phyloP scores from a whole-genome alignment of 2,797 vertebrate genomes.

The Neosilurus mollespiculum region DNA sequence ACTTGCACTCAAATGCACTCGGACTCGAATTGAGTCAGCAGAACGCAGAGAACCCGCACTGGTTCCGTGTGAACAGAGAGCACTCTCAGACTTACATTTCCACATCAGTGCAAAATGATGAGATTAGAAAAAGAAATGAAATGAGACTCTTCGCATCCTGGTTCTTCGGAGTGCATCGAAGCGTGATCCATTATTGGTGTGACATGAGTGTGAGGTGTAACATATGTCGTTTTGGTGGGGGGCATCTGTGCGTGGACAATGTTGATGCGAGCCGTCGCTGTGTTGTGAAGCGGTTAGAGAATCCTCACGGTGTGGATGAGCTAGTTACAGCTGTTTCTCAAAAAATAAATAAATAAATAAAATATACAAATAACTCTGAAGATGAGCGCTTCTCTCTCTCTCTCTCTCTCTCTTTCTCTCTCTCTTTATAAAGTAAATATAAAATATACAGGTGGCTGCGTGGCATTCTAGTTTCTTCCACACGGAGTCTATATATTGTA shows the following conservation, averaged over 20 bases:
- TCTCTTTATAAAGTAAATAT: background rate
- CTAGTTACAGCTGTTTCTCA: slow-evolving; percentile 11
- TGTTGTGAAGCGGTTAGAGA: slow-evolving; percentile 9
- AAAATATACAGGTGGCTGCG: background rate
- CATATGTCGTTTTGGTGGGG: slow-evolving; percentile 15
- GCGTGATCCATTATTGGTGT: background rate
- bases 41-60: background rate
- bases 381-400: too few relatives aligned
- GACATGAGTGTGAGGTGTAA: slow-evolving; percentile 16
- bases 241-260: background rate
- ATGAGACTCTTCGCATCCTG: background rate
- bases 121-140: background rate
- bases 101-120: background rate
- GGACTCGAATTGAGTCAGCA: background rate
- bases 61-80: too few relatives aligned
- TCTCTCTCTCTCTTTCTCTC: slow-evolving; percentile 2
- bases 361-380: slow-evolving; percentile 37
- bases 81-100: background rate
- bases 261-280: background rate
- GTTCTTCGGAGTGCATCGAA: background rate
- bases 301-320: slow-evolving; percentile 31
- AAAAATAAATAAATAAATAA: slow-evolving; percentile 15
- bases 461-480: background rate
- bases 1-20: background rate
- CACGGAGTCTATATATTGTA: background rate